A percentile compares a stretch with the other conserved stretches of the same genome.
Conservation (phyloP, 2,888 invertebrate species). For the Polydrusus tereticollis region DNA sequence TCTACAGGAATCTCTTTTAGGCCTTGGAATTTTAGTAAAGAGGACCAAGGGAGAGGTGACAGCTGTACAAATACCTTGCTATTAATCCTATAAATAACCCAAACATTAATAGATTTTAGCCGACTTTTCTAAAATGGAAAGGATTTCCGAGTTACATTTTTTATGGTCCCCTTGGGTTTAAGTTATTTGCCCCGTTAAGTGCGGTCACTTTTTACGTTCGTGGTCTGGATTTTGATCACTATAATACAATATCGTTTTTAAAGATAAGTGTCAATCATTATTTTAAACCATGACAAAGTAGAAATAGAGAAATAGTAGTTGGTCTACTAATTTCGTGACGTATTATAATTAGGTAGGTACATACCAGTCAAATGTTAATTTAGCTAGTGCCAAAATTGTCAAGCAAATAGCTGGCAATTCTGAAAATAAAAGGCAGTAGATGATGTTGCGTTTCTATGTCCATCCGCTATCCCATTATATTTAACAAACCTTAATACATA, state of each 20-base stretch:
- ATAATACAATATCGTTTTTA: not conserved
- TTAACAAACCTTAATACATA: too few relatives aligned
- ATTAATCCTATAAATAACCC: conserved; percentile 35
- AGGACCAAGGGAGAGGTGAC: conserved; percentile 28
- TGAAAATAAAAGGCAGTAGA: too few relatives aligned
- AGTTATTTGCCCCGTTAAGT: conserved; percentile 27
- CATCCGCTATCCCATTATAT: too few relatives aligned
- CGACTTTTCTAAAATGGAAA: conserved; percentile 28
- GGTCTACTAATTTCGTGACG: too few relatives aligned
- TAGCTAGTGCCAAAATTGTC: too few relatives aligned
- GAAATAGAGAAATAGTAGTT: too few relatives aligned
- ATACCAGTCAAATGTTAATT: too few relatives aligned
- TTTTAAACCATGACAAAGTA: too few relatives aligned
- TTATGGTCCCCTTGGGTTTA: conserved; percentile 10
- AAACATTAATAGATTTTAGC: conserved; percentile 27
- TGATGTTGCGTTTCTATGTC: too few relatives aligned
- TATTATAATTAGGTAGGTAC: too few relatives aligned
- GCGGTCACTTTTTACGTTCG: conserved; percentile 3
- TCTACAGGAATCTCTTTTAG: not conserved
- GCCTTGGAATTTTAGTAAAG: conserved; percentile 3
- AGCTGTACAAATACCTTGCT: conserved; percentile 29
- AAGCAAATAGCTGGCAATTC: too few relatives aligned
- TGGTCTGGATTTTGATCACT: not conserved
- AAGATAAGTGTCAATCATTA: too few relatives aligned
- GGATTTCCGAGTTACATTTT: conserved; percentile 33